Conservation (phyloP, 2,113 vertebrate species). For the Eubucco bourcierii region DNA sequence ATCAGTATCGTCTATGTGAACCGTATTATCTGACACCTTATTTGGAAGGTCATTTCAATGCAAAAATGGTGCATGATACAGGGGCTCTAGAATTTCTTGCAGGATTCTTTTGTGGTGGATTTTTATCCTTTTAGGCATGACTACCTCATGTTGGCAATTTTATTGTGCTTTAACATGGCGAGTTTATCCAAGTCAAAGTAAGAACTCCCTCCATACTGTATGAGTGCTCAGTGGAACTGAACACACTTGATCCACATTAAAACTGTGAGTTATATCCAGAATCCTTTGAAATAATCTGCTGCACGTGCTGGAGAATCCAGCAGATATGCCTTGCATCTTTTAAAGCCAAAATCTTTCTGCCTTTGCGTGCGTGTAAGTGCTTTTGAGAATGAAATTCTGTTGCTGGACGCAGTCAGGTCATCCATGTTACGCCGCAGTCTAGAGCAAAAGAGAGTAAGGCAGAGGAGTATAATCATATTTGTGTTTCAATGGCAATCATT, state of each 20-base stretch:
- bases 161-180: not conserved
- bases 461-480: slow-evolving; percentile 56
- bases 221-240: not conserved
- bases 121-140: not conserved
- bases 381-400: slow-evolving; percentile 29
- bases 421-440: not conserved
- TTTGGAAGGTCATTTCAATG: slow-evolving; percentile 72
- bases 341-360: not conserved
- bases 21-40: slow-evolving; percentile 61
- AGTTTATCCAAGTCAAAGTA: slow-evolving; percentile 1
- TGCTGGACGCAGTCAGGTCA: not conserved
- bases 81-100: slow-evolving; percentile 22
- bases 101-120: not conserved
- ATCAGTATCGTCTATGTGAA: slow-evolving; percentile 44
- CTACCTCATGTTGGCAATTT: not conserved
- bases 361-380: not conserved
- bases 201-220: not conserved
- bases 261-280: not conserved
- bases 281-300: not conserved
- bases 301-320: not conserved
- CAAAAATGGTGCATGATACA: slow-evolving; percentile 32
- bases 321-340: not conserved
- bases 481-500: slow-evolving; percentile 64
- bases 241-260: not conserved
- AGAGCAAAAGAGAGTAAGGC: slow-evolving; percentile 17